Evolutionary conservation across 2,888 invertebrate species (phyloP), one percentile per base, ranked within the genome.

Genomic region (Drosophila pseudotakahashii): DNA sequence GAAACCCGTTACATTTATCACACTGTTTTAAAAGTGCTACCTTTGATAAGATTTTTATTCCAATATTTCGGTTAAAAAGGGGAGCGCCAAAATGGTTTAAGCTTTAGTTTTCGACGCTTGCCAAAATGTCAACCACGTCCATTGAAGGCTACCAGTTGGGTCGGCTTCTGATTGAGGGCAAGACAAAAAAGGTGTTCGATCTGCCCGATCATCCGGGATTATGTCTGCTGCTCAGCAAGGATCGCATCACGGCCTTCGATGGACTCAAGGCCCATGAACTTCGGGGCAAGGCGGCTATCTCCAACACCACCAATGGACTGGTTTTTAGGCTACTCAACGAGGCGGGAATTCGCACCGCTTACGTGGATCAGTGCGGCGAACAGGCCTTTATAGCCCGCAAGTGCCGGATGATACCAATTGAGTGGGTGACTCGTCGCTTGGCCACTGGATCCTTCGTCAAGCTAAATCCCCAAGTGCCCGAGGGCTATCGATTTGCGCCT

Each of bases 401-500:
- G 93, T 99, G 99, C 91, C 95, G 96, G 55, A 99, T 99, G 99
- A 95, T 99, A 47, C 99, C 99, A 0, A 98, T 99, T 75, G 99
- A 99, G 93, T 99, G 98, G 98, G 98, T 99, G 13, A 97, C 98
- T 0, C 93, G 98, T 62, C 94, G 99, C 62, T 92, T 99, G 59
- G 99, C 99, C 4, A 99, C 99, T n/a, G 99, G 99, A 7, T 99
- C 99, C 2, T 99, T 98, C 92, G 93, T 99, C 41, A 97, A 96
- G 90, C 94, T 98, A 76, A 95, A 98, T 92, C 94, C 95, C 32
- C 96, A 96, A n/a, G 99, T 99, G 0, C 94, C 95, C 7, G 99
- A 99, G 92, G 99, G 99, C 30, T 97, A 95, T 93, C 94, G 96
- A 75, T 99, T 76, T 55, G 55, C 91, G 11, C 97, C 97, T 36